Evolutionary conservation across 2,113 vertebrate genomes (phyloP).

Genomic region (Nothocercus julius): DNA sequence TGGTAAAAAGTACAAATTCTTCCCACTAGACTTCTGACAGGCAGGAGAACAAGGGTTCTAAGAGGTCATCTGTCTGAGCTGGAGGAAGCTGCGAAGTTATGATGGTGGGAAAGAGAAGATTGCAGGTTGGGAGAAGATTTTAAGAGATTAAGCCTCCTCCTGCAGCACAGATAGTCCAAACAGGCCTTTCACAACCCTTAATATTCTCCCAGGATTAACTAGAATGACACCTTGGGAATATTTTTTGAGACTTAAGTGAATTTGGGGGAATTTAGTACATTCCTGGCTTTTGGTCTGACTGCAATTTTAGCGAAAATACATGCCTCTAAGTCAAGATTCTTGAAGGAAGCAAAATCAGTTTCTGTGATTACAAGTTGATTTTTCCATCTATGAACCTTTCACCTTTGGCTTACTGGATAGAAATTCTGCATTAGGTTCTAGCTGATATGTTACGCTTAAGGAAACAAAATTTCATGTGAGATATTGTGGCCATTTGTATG

Average conservation of each 20-base stretch:
- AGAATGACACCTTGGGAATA: neutral
- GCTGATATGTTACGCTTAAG: neutral
- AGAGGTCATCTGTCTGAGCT: neutral
- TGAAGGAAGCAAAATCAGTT: neutral
- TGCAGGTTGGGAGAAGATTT: neutral
- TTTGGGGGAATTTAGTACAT: neutral
- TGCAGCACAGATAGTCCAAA: neutral
- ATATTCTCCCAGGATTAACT: neutral
- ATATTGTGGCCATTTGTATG: neutral
- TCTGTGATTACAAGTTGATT: neutral
- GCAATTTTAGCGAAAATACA: neutral
- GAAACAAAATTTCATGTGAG: constrained; percentile 7
- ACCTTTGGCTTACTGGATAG: neutral
- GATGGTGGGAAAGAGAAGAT: neutral
- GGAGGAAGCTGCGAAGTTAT: neutral
- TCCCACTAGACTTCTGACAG: neutral
- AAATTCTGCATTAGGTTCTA: neutral
- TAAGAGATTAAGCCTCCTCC: neutral
- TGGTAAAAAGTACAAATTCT: neutral
- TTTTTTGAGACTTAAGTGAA: neutral
- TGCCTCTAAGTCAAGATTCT: neutral
- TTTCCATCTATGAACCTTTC: neutral
- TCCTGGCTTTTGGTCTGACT: neutral
- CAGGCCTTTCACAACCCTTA: neutral
- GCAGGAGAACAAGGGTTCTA: neutral